Percentiles rank a stretch among this genome's conserved stretches.
phyloP scores from a whole-genome alignment of 2,797 vertebrate genomes.

The Acanthis flammea region DNA sequence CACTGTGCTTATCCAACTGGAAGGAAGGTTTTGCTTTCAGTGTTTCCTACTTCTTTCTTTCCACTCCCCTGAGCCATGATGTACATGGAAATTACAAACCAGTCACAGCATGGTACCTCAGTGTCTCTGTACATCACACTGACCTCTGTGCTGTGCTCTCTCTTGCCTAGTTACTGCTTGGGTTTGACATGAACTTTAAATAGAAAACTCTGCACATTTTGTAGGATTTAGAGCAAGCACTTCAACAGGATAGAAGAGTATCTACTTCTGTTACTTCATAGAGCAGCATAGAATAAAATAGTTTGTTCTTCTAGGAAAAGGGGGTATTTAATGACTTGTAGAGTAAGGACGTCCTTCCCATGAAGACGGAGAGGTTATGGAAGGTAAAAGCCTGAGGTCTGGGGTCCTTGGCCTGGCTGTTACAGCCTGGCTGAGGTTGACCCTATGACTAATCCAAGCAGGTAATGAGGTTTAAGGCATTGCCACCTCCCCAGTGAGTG shows the following conservation, averaged over 20 bases:
- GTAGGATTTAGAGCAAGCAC: neutral
- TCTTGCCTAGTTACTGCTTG: neutral
- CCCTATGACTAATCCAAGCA: neutral
- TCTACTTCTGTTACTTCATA: neutral
- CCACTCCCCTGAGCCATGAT: neutral
- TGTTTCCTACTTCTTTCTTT: neutral
- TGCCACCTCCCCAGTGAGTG: neutral
- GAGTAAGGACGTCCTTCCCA: neutral
- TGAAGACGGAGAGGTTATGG: neutral
- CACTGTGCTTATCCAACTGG: neutral
- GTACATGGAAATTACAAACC: neutral
- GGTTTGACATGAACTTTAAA: neutral
- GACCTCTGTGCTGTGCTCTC: neutral
- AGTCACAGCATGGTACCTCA: neutral
- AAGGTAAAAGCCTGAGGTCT: neutral
- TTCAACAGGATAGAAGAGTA: neutral
- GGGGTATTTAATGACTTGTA: neutral
- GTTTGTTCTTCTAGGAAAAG: neutral
- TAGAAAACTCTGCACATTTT: neutral
- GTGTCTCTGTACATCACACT: neutral
- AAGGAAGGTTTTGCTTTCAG: neutral
- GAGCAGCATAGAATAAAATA: neutral
- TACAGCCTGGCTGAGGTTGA: neutral
- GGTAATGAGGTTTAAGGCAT: neutral
- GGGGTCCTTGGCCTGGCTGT: neutral